A percentile compares a stretch with the other conserved stretches of the same genome.
Evolutionary conservation across 2,888 invertebrate species (phyloP).

Genomic region (Zhuqinia jingwanae): DNA sequence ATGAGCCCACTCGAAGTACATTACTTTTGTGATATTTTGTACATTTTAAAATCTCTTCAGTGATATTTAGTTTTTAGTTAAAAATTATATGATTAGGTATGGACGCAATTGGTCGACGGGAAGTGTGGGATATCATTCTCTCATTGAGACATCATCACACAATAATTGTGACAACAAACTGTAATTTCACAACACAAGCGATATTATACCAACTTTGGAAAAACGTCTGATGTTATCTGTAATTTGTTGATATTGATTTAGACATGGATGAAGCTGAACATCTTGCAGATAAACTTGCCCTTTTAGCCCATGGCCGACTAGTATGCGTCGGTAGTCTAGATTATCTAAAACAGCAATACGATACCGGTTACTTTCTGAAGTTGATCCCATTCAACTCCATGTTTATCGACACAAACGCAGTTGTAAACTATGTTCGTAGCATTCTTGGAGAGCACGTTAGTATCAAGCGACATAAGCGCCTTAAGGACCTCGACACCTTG

Average conservation of each 20-base stretch:
- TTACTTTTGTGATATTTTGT: no score
- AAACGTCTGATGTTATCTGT: not conserved
- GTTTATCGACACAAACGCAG: constrained; percentile 36
- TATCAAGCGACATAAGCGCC: constrained; percentile 40
- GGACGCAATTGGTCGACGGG: constrained; percentile 70
- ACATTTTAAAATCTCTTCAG: no score
- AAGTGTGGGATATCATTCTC: constrained; percentile 75
- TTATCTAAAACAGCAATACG: constrained; percentile 73
- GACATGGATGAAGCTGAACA: constrained; percentile 77
- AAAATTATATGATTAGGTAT: no score
- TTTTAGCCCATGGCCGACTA: constrained; percentile 75
- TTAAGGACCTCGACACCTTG: constrained; percentile 59
- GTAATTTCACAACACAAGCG: not conserved
- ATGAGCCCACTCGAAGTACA: constrained; percentile 74
- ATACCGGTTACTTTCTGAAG: constrained; percentile 74
- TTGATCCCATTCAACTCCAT: constrained; percentile 28
- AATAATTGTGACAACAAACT: constrained; percentile 69
- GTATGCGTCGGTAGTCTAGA: constrained; percentile 72
- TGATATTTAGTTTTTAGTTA: no score
- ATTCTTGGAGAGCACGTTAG: constrained; percentile 37
- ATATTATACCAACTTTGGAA: not conserved
- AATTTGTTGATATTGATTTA: not conserved
- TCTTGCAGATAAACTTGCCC: constrained; percentile 74
- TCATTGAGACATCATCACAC: constrained; percentile 71
- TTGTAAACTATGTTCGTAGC: constrained; percentile 22